A percentile compares a stretch with the other conserved stretches of the same genome.
phyloP scores from a whole-genome alignment of 2,888 invertebrate genomes.

The Nephrotoma flavescens region DNA sequence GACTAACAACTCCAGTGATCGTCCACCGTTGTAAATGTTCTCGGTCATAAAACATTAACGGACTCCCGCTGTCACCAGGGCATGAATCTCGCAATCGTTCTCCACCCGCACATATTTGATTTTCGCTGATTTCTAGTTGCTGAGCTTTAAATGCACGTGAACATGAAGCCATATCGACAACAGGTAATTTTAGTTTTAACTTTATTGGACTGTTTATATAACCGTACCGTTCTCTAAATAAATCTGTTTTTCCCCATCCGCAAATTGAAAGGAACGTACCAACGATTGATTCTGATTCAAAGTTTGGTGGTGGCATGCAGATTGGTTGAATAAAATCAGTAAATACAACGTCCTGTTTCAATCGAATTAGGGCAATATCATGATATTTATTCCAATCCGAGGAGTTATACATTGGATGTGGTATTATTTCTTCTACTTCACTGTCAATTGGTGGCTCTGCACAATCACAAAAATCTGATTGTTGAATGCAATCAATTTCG shows the following conservation, averaged over 20 bases:
- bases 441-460: constrained; percentile 49
- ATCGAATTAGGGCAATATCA: constrained; percentile 39
- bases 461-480: constrained; percentile 34
- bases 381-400: constrained; percentile 36
- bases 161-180: constrained; percentile 40
- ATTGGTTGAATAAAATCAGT: constrained; percentile 44
- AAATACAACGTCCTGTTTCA: constrained; percentile 24
- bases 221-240: constrained; percentile 27
- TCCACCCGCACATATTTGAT: constrained; percentile 58
- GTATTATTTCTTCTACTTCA: constrained; percentile 41
- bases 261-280: constrained; percentile 40
- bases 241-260: constrained; percentile 47
- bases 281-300: constrained; percentile 22
- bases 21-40: constrained; percentile 36
- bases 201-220: constrained; percentile 41
- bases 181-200: constrained; percentile 44
- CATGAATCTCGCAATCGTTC: constrained; percentile 53
- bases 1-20: constrained; percentile 49
- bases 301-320: constrained; percentile 33
- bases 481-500: constrained; percentile 42
- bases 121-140: constrained; percentile 35
- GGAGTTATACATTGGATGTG: constrained; percentile 45
- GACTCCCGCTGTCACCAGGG: constrained; percentile 53
- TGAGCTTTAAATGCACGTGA: constrained; percentile 34
- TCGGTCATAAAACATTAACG: constrained; percentile 44